Base-by-base conservation (phyloP, 1,140 invertebrate species). In the Leptestheria dahalacensis region DNA sequence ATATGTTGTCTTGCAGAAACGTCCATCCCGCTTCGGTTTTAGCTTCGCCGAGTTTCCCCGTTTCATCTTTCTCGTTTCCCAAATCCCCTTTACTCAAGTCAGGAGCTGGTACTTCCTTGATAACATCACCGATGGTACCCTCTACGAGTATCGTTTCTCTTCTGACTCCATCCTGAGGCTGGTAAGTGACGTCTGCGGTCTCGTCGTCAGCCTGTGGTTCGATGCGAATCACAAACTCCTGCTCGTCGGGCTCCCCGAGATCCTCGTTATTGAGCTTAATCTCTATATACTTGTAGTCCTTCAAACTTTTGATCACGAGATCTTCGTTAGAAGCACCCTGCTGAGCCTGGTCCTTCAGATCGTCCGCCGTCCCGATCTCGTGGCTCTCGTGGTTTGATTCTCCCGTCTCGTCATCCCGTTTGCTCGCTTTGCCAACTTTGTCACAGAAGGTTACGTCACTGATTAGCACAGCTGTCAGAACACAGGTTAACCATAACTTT, bases 81-180 rank as follows among this genome's bases (percentile, higher is more conserved):
- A 33, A 20, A 46, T 61, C 63, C 48, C 59, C 65, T 64, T 66
- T 68, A 18, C 66, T 64, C 25, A 72, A 61, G 65, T 73, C 72
- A 18, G 71, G 70, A 11, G 67, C 65, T 26, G 65, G 64, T 18
- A 72, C 64, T 26, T 62, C 61, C 21, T 61, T 59, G 25, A 63
- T 63, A 15, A 63, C 62, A 46, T 63, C 62, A 26, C 53, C n/a
- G 23, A 55, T 55, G 26, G 53, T 55, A 3, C 53, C 53, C 21
- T 55, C 26, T 21, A 55, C 53, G 21, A 55, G 3, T 3, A 55
- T 28, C n/a, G 53, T 20, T 2, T 55, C 53, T 20, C 26, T 20
- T 20, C 33, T 6, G 6, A 41, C 33, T 41, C 33, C 15, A 9
- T 41, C 33, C 33, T 41, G 33, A 6, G 33, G 6, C 15, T 41